Percentiles rank a stretch among this genome's conserved stretches.
These are phyloP conservation scores for Malacoraja senta DNA, from an alignment of 2,797 vertebrate species.

Conservation along the genomic window DNA sequence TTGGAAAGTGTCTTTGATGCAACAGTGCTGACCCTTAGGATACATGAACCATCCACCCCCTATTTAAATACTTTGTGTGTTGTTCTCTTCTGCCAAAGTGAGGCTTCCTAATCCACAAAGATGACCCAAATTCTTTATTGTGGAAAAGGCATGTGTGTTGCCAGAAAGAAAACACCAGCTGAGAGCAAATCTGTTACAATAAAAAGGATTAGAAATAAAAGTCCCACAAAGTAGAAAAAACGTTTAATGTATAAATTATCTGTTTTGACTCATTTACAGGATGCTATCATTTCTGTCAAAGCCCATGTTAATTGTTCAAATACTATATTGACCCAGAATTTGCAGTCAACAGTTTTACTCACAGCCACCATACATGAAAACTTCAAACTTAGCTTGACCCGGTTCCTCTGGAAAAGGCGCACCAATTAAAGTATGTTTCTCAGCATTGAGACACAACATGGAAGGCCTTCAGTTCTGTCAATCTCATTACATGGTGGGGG, in stretches of 20 bases:
- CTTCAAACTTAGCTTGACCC: too few relatives aligned
- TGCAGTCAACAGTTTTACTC: too few relatives aligned
- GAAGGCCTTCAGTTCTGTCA: too few relatives aligned
- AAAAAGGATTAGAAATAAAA: not conserved
- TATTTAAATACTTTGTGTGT: not conserved
- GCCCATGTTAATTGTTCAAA: too few relatives aligned
- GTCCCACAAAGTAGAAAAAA: not conserved
- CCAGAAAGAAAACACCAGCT: not conserved
- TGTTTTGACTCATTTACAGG: too few relatives aligned
- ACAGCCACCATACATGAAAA: too few relatives aligned
- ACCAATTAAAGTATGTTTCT: too few relatives aligned
- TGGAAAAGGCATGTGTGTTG: not conserved
- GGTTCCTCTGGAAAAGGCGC: too few relatives aligned
- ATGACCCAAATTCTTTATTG: not conserved
- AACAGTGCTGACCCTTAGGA: not conserved
- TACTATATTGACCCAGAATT: too few relatives aligned
- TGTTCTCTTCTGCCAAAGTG: not conserved
- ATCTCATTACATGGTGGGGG: too few relatives aligned
- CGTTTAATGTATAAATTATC: not conserved
- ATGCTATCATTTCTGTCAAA: too few relatives aligned
- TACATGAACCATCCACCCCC: not conserved
- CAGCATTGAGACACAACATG: too few relatives aligned
- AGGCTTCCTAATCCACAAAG: not conserved
- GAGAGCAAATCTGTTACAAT: not conserved
- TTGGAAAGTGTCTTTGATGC: not conserved